Percentiles rank a stretch among this genome's conserved stretches.
phyloP scores from a whole-genome alignment of 2,888 invertebrate genomes.

The Pilophorus perplexus region DNA sequence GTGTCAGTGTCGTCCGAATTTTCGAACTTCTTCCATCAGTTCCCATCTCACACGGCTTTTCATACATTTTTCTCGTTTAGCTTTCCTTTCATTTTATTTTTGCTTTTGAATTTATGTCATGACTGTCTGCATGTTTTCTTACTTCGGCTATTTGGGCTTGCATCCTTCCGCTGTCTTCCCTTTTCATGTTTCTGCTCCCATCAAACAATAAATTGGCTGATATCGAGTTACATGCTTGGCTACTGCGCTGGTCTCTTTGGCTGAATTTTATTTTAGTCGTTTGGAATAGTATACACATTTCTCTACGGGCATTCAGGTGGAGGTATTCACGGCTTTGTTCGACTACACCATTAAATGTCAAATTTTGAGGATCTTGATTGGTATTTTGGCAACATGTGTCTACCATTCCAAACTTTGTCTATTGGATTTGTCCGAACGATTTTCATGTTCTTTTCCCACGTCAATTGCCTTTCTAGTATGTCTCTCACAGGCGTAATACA shows the following conservation, averaged over 20 bases:
- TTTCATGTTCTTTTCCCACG: neutral
- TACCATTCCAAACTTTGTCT: constrained; percentile 9
- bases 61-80: neutral
- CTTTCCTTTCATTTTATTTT: constrained; percentile 27
- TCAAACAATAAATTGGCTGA: constrained; percentile 47
- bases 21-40: too few species aligned
- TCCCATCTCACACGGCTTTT: too few species aligned
- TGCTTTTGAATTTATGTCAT: constrained; percentile 2
- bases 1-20: too few species aligned
- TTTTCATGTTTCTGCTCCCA: neutral
- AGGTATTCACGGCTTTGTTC: too few species aligned
- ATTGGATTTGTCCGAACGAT: neutral
- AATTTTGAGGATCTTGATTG: too few species aligned
- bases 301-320: too few species aligned
- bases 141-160: constrained; percentile 4
- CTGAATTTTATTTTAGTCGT: constrained; percentile 39
- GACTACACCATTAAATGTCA: too few species aligned
- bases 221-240: constrained; percentile 45
- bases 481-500: constrained; percentile 14
- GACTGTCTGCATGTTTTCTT: neutral
- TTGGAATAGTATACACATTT: constrained; percentile 42
- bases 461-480: neutral
- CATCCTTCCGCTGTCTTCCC: neutral
- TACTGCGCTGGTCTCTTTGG: constrained; percentile 46
- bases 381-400: too few species aligned